Conservation (phyloP, 2,888 invertebrate species). For the Erebia aethiops region DNA sequence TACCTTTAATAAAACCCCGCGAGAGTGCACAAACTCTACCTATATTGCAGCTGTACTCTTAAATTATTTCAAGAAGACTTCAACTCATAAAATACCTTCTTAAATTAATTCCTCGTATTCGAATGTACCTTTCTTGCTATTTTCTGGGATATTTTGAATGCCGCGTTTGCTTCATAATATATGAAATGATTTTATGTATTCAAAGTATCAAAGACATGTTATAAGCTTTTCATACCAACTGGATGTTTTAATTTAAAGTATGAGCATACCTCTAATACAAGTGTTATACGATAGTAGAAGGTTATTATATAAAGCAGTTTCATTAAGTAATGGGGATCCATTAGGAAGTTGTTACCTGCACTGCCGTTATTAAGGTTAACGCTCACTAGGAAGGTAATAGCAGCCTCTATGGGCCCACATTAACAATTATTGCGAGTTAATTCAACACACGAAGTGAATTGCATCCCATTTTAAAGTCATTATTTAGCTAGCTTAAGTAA, state of each 20-base stretch:
- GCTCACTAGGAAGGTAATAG: not conserved
- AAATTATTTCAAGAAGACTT: too few relatives aligned
- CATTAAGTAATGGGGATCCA: conserved; percentile 12
- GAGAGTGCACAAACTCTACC: too few relatives aligned
- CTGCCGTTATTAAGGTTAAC: not conserved
- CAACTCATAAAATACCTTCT: too few relatives aligned
- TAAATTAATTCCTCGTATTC: too few relatives aligned
- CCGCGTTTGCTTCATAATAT: not conserved
- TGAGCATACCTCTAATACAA: not conserved
- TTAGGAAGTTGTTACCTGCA: conserved; percentile 2
- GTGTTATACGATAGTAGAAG: not conserved
- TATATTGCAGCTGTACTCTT: too few relatives aligned
- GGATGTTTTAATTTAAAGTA: conserved; percentile 10
- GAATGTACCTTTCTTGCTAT: too few relatives aligned
- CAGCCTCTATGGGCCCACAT: not conserved
- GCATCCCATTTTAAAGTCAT: too few relatives aligned
- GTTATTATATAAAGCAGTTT: not conserved
- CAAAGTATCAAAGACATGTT: not conserved
- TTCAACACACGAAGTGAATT: too few relatives aligned
- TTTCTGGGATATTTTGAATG: not conserved
- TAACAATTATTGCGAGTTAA: not conserved
- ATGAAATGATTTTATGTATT: not conserved
- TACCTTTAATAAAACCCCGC: too few relatives aligned
- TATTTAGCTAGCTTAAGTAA: too few relatives aligned
- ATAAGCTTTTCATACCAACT: conserved; percentile 3